A percentile compares a stretch with the other conserved stretches of the same genome.
Conservation (phyloP, 2,113 vertebrate genomes). For the Tilapia sparmanii region DNA sequence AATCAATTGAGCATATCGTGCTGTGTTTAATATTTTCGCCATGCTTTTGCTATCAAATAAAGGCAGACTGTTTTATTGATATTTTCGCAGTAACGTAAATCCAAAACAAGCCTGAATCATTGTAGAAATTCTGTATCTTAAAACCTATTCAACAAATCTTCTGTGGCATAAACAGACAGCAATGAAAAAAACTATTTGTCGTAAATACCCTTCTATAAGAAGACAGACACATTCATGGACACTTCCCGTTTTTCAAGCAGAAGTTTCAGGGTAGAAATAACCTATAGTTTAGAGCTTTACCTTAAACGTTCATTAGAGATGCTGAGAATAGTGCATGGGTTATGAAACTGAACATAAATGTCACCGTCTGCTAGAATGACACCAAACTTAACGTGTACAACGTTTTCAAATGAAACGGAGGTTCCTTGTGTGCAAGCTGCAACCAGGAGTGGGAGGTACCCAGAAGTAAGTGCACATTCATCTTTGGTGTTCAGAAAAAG, state of each 20-base stretch:
- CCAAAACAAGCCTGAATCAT: not conserved
- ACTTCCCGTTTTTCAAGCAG: not conserved
- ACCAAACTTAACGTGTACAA: fast-evolving
- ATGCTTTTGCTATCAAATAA: constrained; percentile 9
- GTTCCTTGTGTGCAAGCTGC: not conserved
- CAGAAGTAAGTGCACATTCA: not conserved
- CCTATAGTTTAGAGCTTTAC: not conserved
- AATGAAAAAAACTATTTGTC: not conserved
- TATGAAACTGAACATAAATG: not conserved
- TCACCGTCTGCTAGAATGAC: fast-evolving
- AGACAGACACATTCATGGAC: not conserved
- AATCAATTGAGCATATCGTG: constrained; percentile 14
- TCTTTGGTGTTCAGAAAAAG: not conserved
- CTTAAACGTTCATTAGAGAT: not conserved
- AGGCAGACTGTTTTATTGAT: not conserved
- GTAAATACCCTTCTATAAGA: not conserved
- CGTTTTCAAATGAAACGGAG: not conserved
- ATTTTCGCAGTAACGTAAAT: not conserved
- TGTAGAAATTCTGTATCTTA: not conserved
- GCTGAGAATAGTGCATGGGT: not conserved
- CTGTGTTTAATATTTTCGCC: constrained; percentile 5
- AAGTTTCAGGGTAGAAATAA: not conserved
- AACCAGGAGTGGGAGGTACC: not conserved
- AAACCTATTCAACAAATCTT: not conserved
- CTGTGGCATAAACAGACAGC: not conserved